Base-by-base conservation (phyloP, 2,113 vertebrate species). In the Promerops cafer region DNA sequence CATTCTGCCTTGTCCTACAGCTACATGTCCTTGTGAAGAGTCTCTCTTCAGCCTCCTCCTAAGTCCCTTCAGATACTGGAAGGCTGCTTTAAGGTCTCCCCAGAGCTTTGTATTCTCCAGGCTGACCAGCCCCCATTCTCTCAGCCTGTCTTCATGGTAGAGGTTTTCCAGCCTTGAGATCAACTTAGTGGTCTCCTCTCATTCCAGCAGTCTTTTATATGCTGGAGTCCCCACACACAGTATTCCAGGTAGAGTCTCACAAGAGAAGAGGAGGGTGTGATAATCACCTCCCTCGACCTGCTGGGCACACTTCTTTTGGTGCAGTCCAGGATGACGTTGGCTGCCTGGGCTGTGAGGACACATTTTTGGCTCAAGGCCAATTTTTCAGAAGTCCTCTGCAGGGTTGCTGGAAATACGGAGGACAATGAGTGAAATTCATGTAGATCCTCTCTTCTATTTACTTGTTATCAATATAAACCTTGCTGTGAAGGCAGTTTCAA, bases 391-490 rank as follows among this genome's bases (percentile, higher is more conserved):
- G 5, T 65, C 20, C 13, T 57, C 35, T 3, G 2, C 13, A 27
- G 23, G 59, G 19, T 18, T 39, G 9, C 50, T 40, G 23, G 31
- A 94, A 70, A 60, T 82, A 82, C 35, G 71, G 64, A 91, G 50
- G 16, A 6, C 14, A 83, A 42, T 40, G 53, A 65, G 42, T 40
- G 54, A 90, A 71, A 83, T 74, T 59, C 1, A 6, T 65, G 52
- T 45, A 47, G 21, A 49, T 77, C 2, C 9, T 87, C 87, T 85
- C 49, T 69, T 89, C 54, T 92, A 52, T 83, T 79, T 96, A 45
- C n/a, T 77, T 78, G 24, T 53, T 74, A 93, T 94, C 44, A 75
- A 39, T 87, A 92, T 70, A 95, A 93, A 87, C 16, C 54, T 95
- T 94, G 65, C n/a, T 72, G 69, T 74, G 72, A 71, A 82, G 75